Base-by-base conservation (phyloP, 2,888 invertebrate species). In the Apamea anceps region DNA sequence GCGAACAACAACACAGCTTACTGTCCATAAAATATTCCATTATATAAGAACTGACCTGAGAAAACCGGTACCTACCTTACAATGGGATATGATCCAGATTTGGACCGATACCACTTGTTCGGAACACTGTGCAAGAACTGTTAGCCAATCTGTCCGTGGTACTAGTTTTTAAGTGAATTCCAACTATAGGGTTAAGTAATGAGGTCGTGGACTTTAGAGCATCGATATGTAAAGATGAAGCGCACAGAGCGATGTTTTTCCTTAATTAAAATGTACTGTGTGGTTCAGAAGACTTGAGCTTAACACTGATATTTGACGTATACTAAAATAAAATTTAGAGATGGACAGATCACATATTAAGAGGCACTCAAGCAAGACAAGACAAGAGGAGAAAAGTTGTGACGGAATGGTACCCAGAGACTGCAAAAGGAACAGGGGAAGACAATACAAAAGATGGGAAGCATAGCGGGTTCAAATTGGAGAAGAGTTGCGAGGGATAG, bases 71-170 rank as follows among this genome's bases (percentile, higher is more conserved):
- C 65, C 18, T 86, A 73, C 65, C 18, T 67, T 66, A 89, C 88
- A 87, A 84, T 84, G 83, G 75, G 71, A 72, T 85, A 63, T 87
- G 88, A 85, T 88, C 79, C 85, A 89, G 85, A 88, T 89, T 84
- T 81, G 87, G 81, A 51, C 77, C 42, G 73, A 73, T 76, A 77
- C 76, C 81, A 76, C 82, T 79, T 60, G 75, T 79, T 74, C 71
- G 70, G 73, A 51, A 28, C 48, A 79, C 75, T 76, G 78, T 79
- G 76, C 76, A 68, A 80, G n/a, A 75, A 67, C 71, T 71, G 37
- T 88, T 83, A 81, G 66, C 73, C 73, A 89, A 89, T 80, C 25
- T 32, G 73, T 65, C 71, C 65, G 57, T 77, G 68, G 60, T 81
- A 82, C 72, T 81, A 72, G 78, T 82, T 82, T 75, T 77, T 65